Base-by-base conservation (phyloP, 2,113 vertebrate species). In the Chamaetylas fuelleborni region DNA sequence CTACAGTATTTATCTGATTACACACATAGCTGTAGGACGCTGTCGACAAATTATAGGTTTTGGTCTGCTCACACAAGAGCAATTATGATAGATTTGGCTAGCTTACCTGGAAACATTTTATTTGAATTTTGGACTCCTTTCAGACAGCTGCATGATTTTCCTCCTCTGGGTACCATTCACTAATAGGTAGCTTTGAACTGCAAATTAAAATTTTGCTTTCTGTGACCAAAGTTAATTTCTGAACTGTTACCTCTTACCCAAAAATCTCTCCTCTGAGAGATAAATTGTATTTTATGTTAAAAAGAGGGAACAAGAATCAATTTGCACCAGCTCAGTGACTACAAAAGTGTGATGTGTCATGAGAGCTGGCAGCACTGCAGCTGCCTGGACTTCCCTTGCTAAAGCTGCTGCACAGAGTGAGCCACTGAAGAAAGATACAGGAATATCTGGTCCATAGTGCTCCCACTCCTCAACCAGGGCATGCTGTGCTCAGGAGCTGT, bases 21-120 rank as follows among this genome's bases (percentile, higher is more conserved):
- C 18, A 54, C 11, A 19, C 4, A 29, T 36, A 80, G 28, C 31
- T 82, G 34, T 42, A 77, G 67, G 42, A 88, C 70, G 40, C n/a
- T 69, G 42, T 50, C 6, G 2, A 45, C 36, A 89, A 33, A 91
- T 93, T 58, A 61, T 2, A 81, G 69, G 42, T 34, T 96, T 95
- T 73, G 26, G 60, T 81, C 50, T 87, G 42, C 58, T 87, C 50
- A 66, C 73, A 8, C n/a, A 50, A 61, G 26, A 67, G 28, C 65
- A 91, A 83, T 64, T 78, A 73, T n/a, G 34, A 81, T 38, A 53
- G 60, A 91, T 85, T 89, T 87, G 87, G 45, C 86, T 94, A 72
- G 86, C 26, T 82, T 94, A 95, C 91, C 84, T 95, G 87, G 81
- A 95, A 87, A 72, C 3, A 74, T 56, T 94, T 94, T 50, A 76